Conservation (phyloP, 2,888 invertebrate genomes). For the Ptychoptera contaminata region DNA sequence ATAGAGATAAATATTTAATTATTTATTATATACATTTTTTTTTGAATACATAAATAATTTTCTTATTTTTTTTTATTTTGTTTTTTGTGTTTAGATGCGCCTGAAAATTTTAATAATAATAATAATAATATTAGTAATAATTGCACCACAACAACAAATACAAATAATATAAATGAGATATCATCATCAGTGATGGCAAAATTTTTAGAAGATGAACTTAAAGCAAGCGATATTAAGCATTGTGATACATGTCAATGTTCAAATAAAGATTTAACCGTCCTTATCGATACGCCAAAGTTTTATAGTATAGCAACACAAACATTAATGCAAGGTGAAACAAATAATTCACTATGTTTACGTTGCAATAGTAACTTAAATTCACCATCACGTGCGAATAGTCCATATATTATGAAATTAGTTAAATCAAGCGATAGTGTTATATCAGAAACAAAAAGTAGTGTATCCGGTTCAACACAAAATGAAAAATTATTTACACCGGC, state of each 20-base stretch:
- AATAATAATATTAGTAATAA: not conserved
- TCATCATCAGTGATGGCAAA: slow-evolving; percentile 86
- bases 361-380: slow-evolving; percentile 42
- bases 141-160: slow-evolving; percentile 10
- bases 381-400: slow-evolving; percentile 28
- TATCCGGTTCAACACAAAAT: slow-evolving; percentile 28
- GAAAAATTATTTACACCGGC: slow-evolving; percentile 24
- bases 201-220: slow-evolving; percentile 75
- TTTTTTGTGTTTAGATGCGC: not conserved
- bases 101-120: not conserved
- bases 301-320: slow-evolving; percentile 49
- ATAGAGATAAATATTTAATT: no score
- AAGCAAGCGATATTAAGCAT: slow-evolving; percentile 59
- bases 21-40: no score
- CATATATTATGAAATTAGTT: slow-evolving; percentile 28
- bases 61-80: not conserved
- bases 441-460: slow-evolving; percentile 31
- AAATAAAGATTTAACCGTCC: slow-evolving; percentile 32
- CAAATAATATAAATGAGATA: slow-evolving; percentile 31
- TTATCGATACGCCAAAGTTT: slow-evolving; percentile 41
- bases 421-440: slow-evolving; percentile 32
- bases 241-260: slow-evolving; percentile 70
- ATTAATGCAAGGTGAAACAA: slow-evolving; percentile 33
- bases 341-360: slow-evolving; percentile 36
- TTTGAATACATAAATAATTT: no score